Evolutionary conservation across 1,140 invertebrate genomes (phyloP), one percentile per base, ranked within the genome.

Genomic region (Bilobella aurantiaca): DNA sequence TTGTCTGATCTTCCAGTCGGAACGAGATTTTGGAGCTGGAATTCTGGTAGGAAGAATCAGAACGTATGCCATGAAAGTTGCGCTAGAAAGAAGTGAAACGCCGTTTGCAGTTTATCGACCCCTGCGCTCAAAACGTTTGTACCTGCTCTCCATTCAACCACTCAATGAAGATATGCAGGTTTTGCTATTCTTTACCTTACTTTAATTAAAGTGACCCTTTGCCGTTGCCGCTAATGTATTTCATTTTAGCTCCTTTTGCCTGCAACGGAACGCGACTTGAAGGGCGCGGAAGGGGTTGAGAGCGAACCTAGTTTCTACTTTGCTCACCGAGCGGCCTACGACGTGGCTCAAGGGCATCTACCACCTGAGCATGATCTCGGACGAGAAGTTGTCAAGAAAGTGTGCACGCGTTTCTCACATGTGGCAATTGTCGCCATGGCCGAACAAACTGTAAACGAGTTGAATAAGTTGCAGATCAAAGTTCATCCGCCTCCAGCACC

Each of bases 31-130:
- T 32, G 64, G 46, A 29, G 63, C 63, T 37, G 69, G 69, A 32
- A 66, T 68, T 34, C 29, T 68, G 14, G 64, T 71, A 18, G 32
- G 63, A 1, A 58, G 29, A 34, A 64, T 71, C n/a, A 23, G 53
- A 21, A 61, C 59, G 18, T 16, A 58, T 42, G 64, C 69, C 3
- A 66, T 42, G 56, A 27, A 66, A 53, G 47, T 58, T 12, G 60
- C 69, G n/a, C 25, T 62, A 8, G 30, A 64, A n/a, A 42, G 64
- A 5, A 56, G 58, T 3, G 62, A 72, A 47, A 62, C 65, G 21
- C 70, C 70, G 3, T 72, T 72, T 49, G 65, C 61, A 2, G 70
- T 60, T 21, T 69, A 66, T 58, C 32, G 56, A n/a, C 65, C 68
- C 1, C 25, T 63, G 12, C 31, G 47, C 12, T 57, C 62, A 1